Conservation (phyloP, 2,888 invertebrate genomes). For the Folsomia manolachei region DNA sequence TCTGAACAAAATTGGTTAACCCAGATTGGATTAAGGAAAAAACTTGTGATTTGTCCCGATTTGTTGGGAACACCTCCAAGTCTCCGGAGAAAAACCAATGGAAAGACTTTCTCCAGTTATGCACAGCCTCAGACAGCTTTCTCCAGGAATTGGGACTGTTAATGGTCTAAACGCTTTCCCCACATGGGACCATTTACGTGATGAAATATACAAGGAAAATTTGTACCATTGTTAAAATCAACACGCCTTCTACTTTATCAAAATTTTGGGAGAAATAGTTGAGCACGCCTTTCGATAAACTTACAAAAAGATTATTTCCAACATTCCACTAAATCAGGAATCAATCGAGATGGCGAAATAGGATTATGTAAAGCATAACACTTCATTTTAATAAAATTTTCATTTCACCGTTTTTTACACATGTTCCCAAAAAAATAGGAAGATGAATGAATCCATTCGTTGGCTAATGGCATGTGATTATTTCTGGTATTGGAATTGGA, state of each 20-base stretch:
- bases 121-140: conserved; percentile 1
- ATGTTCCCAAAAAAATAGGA: too few species aligned
- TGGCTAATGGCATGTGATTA: too few species aligned
- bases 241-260: too few species aligned
- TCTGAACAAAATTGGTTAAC: not conserved
- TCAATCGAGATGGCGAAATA: too few species aligned
- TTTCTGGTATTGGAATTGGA: not conserved
- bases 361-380: not conserved
- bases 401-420: too few species aligned
- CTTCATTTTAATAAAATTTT: not conserved
- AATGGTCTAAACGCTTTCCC: too few species aligned
- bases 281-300: too few species aligned
- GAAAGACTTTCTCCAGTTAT: not conserved
- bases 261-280: too few species aligned
- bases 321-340: too few species aligned
- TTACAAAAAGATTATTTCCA: too few species aligned
- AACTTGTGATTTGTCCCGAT: conserved; percentile 33
- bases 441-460: too few species aligned
- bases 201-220: not conserved
- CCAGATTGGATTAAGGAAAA: not conserved
- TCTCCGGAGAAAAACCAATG: conserved; percentile 21
- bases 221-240: not conserved
- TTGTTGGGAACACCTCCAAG: conserved; percentile 26
- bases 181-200: not conserved
- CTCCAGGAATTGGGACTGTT: too few species aligned